Conservation (phyloP, 2,888 invertebrate species). For the Oscheius sp. region DNA sequence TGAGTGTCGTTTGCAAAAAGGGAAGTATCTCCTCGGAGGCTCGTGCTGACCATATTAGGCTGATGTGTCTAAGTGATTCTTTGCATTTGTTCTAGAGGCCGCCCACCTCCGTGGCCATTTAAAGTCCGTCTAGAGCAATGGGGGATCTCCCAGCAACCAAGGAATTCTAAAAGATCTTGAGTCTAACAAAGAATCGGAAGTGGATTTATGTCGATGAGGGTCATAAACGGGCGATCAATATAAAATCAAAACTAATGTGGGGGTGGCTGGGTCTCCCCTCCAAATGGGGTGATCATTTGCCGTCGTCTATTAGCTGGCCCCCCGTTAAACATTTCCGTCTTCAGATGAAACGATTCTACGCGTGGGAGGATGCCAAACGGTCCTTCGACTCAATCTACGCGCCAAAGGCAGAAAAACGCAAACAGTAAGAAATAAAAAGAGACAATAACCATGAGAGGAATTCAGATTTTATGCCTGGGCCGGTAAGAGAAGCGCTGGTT, state of each 20-base stretch:
- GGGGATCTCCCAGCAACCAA: constrained; percentile 3
- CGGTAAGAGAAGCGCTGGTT: constrained; percentile 31
- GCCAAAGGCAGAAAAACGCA: constrained; percentile 34
- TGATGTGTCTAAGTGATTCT: constrained; percentile 23
- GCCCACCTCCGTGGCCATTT: too few species aligned
- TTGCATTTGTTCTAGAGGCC: constrained; percentile 14
- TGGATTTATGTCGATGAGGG: neutral
- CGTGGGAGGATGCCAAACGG: constrained; percentile 37
- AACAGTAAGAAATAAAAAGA: constrained; percentile 29
- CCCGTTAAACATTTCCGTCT: constrained; percentile 15
- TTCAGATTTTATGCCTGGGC: constrained; percentile 42
- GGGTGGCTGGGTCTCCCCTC: neutral
- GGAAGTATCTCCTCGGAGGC: neutral
- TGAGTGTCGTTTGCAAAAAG: neutral
- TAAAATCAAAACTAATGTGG: neutral
- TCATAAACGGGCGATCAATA: neutral
- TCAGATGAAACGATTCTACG: constrained; percentile 40
- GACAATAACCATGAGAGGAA: neutral
- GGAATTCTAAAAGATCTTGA: neutral
- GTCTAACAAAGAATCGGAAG: neutral
- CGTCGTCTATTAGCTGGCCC: neutral
- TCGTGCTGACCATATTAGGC: constrained; percentile 13
- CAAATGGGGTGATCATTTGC: constrained; percentile 23
- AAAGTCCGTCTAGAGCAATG: too few species aligned
- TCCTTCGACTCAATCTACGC: constrained; percentile 20